Evolutionary conservation across 2,113 vertebrate genomes (phyloP).

Genomic region (Crotalus helleri): DNA sequence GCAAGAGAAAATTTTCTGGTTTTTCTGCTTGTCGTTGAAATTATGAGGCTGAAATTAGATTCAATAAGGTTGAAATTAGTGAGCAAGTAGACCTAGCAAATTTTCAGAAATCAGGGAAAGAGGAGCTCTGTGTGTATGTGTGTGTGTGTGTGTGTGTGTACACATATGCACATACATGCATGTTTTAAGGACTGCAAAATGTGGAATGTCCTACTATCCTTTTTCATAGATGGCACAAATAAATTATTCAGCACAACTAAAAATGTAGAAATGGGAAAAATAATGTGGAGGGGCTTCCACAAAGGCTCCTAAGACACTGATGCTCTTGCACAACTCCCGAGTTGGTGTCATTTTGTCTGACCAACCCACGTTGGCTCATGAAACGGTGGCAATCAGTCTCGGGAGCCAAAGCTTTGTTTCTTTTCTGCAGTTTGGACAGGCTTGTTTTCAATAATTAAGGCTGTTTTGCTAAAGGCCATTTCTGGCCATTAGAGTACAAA

Average conservation of each 20-base stretch:
- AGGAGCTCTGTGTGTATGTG: no score
- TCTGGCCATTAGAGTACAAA: background rate
- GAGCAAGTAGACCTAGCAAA: background rate
- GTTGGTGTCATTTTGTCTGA: background rate
- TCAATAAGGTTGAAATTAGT: background rate
- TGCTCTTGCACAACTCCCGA: no score
- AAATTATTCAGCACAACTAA: background rate
- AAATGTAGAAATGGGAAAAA: background rate
- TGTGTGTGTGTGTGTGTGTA: no score
- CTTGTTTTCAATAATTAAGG: background rate
- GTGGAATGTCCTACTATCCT: no score
- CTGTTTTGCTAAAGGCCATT: background rate
- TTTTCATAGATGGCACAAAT: background rate
- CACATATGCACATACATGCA: no score
- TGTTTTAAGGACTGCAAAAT: no score
- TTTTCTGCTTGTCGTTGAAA: background rate
- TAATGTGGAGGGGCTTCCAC: background rate
- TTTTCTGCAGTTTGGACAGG: background rate
- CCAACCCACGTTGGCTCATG: background rate
- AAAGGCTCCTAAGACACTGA: no score
- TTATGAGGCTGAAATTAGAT: no score
- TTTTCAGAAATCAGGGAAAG: background rate
- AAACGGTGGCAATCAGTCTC: background rate
- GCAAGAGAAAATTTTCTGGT: background rate
- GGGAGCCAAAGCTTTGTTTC: background rate